Evolutionary conservation across 2,888 invertebrate species (phyloP), one percentile per base, ranked within the genome.

Genomic region (Scrobipalpa atriplicella): DNA sequence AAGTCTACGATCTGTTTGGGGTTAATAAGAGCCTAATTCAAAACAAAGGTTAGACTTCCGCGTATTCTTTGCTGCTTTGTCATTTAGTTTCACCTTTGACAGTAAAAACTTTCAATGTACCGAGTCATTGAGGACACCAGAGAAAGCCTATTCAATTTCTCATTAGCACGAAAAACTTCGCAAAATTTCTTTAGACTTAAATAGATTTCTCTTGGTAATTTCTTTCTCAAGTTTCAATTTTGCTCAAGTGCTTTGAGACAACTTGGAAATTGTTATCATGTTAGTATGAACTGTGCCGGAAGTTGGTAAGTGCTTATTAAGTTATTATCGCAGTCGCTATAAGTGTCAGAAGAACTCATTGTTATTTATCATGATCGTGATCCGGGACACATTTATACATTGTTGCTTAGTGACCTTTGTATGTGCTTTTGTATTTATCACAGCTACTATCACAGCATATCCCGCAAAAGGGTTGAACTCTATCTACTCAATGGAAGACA

Each of bases 41-140:
- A n/a, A 43, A 43, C 43, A 43, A 3, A n/a, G 43, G 3, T 43
- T n/a, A 3, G 16, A 47, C 47, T n/a, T 47, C n/a, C n/a, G n/a
- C 7, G n/a, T n/a, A n/a, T 47, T 7, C n/a, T 68, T 60, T 71
- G 67, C 67, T 66, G 51, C 51, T 54, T 62, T 2, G 64, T 7
- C 8, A 65, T 64, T 51, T 63, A 65, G 58, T 54, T 56, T 65
- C 43, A 43, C 41, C 41, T 19, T 62, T 41, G 41, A 41, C 21
- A 43, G 43, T 58, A 29, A 38, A 29, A 29, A 38, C n/a, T 58
- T 58, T 58, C 38, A 67, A 61, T 64, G 67, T 52, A 54, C 52
- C 52, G 19, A 52, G 54, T 39, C 19, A 62, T 62, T 62, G 61
- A 54, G 56, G 51, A 19, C 51, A 52, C 3, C 36, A 39, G 52